phyloP scores from a whole-genome alignment of 2,797 vertebrate species.

The Pelochelys cantorii region DNA sequence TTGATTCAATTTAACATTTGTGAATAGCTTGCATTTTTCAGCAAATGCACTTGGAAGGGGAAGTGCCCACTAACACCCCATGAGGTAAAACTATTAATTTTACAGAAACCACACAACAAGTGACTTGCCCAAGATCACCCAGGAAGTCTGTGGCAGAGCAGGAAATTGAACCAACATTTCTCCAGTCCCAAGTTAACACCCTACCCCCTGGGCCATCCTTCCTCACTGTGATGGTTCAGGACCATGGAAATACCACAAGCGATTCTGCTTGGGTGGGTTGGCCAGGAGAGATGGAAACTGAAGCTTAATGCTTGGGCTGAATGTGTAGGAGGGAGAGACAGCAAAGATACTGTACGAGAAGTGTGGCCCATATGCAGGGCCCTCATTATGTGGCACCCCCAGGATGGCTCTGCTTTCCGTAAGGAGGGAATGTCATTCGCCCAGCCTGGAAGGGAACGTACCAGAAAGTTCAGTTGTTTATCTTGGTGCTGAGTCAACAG shows the following conservation, averaged over 20 bases:
- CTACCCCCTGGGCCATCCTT: neutral
- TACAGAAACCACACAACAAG: neutral
- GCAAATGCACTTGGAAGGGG: neutral
- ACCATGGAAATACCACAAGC: neutral
- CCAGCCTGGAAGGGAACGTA: neutral
- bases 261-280: neutral
- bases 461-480: neutral
- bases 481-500: neutral
- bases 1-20: neutral
- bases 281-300: neutral
- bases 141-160: neutral
- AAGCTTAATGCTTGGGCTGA: neutral
- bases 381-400: neutral
- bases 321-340: too few relatives aligned
- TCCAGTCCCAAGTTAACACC: too few relatives aligned
- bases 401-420: neutral
- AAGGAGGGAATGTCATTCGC: neutral
- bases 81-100: neutral
- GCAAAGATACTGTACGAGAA: neutral
- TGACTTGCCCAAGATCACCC: neutral
- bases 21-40: neutral
- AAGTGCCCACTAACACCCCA: neutral
- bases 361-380: accelerated
- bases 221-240: neutral
- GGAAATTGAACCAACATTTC: neutral